Evolutionary conservation across 2,113 vertebrate genomes (phyloP), one percentile per base, ranked within the genome.

Genomic region (Parotia lawesii): DNA sequence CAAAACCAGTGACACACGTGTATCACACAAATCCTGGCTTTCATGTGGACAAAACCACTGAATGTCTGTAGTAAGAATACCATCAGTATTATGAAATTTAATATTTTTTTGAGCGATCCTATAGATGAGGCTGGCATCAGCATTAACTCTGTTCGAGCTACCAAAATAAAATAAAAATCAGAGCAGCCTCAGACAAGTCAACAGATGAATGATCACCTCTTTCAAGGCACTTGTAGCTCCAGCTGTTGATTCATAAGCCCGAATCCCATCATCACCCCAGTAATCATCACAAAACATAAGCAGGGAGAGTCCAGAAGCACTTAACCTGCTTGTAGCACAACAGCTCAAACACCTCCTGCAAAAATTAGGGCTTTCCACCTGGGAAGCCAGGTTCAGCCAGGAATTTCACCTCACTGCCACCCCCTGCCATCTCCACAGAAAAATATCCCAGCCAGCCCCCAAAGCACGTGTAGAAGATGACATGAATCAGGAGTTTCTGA

Each of bases 1-100:
- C 51, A 82, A 75, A 85, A 58, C 0, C 35, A 67, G 19, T 2
- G 25, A 35, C 3, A 8, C 0, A 0, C 1, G 1, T 33, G 35
- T 23, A 29, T 29, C 58, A 54, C 51, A 44, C 25, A 62, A 67
- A 87, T 5, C 4, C 2, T 53, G 56, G 29, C 61, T 58, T 74
- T 89, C 33, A 13, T 0, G 2, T 12, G 54, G 35, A 31, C 25
- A 70, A 45, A 62, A 23, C 6, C 4, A 70, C 20, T n/a, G 18
- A 37, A 47, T 33, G 23, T 66, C 73, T 54, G 27, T 4, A 91
- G 44, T 51, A 89, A 57, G 70, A 89, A 42, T 15, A 9, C 17
- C 38, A 53, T 8, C 5, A 16, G 6, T 18, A 4, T 28, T 21
- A 44, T 2, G 14, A 56, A 75, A 69, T 33, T 2, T 4, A 31